These are phyloP conservation scores for Bubo blakistoni DNA, from an alignment of 2,113 vertebrate genomes.

Conservation along the genomic window DNA sequence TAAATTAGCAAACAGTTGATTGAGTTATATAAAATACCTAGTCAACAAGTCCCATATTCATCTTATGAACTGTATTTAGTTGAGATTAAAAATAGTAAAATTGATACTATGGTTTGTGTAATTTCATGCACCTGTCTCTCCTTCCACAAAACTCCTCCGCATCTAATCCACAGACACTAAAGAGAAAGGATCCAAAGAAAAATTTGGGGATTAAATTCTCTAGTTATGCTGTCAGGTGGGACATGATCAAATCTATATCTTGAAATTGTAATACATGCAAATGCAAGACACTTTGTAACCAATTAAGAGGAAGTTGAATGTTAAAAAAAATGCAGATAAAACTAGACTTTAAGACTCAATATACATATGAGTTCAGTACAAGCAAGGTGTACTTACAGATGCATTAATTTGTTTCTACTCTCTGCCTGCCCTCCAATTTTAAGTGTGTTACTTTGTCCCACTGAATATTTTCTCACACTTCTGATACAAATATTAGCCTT, in stretches of 20 bases:
- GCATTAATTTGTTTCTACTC: not conserved
- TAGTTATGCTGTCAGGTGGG: not conserved
- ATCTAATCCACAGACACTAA: not conserved
- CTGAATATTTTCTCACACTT: not conserved
- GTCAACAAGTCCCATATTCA: not conserved
- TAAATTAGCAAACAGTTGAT: not conserved
- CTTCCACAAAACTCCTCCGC: not conserved
- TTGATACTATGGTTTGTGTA: not conserved
- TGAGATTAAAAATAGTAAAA: not conserved
- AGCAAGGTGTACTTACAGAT: not conserved
- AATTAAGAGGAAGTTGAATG: not conserved
- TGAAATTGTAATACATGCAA: not conserved
- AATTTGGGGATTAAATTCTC: not conserved
- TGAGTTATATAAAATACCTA: not conserved
- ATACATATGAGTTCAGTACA: not conserved
- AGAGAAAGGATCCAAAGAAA: not conserved
- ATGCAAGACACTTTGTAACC: not conserved
- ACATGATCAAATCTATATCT: not conserved
- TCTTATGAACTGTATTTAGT: not conserved
- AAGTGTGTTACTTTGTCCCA: not conserved
- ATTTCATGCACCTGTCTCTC: not conserved
- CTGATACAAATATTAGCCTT: not conserved
- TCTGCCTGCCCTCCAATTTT: not conserved
- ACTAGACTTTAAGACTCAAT: not conserved
- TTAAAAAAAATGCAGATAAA: not conserved